Evolutionary conservation across 2,113 vertebrate species (phyloP), one percentile per base, ranked within the genome.

Genomic region (Sinocyclocheilus rhinocerous): DNA sequence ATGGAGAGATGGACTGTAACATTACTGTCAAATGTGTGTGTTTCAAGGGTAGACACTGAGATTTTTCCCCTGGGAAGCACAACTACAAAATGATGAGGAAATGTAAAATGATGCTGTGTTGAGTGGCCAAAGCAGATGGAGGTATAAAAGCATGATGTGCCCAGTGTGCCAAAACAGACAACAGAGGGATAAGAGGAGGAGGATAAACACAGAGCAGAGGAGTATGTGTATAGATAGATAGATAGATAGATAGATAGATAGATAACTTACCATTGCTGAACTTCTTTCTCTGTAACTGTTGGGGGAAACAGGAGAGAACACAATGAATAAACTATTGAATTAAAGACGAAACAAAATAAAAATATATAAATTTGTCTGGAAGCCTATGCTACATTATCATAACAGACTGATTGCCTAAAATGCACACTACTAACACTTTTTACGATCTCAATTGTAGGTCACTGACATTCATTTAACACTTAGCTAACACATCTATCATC

Each of bases 261-360:
- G 12, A 33, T 15, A 48, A 42, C 81, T 59, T 84, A 84, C 81
- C 81, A 84, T 73, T 84, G 81, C 81, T 84, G 81, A 39, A 84
- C 81, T n/a, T 84, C 81, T 73, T 84, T 84, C 13, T 84, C 81
- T 73, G 81, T 84, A 84, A 84, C 81, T 84, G 69, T 84, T 59
- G 48, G 10, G 39, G n/a, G 11, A 83, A 73, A 57, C 9, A 22
- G 33, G 29, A 22, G 11, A 36, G 3, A 52, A 73, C 15, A 67
- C 18, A 48, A 69, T 69, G 1, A 55, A 29, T 7, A 20, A 73
- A 72, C 42, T 42, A n/a, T n/a, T 79, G 8, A 59, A 57, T 33
- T 33, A 8, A 12, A 50, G 8, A 12, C 3, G 3, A 42, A 80
- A 63, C 8, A 39, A 20, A 69, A 82, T 12, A 67, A 6, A 67